Evolutionary conservation across 2,113 vertebrate species (phyloP), one percentile per base, ranked within the genome.

Genomic region (Macquaria ambigua): DNA sequence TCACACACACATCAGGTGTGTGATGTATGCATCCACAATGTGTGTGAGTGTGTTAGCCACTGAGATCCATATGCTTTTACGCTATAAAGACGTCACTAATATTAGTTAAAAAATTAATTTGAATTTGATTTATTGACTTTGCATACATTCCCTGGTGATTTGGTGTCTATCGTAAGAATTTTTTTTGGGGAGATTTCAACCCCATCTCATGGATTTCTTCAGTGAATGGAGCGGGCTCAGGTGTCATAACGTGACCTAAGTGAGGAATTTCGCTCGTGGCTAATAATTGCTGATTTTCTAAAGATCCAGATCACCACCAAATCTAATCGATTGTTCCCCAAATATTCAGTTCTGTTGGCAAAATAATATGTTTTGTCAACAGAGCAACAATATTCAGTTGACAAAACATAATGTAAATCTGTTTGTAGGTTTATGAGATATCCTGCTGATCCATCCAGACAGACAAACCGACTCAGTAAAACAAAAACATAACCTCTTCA

Each of bases 401-500:
- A 59, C 63, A 50, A 39, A 84, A 73, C 75, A 80, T 55, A 5
- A 50, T 62, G 37, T 64, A 62, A 50, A 56, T 78, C 55, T 48
- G 8, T 46, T 68, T 43, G 25, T 7, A 23, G 23, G 58, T 77
- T 82, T 72, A 64, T 55, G 53, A 81, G 76, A 83, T 83, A 28
- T 64, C 18, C 12, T 50, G 5, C 59, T 72, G 43, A 48, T 64
- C 66, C 59, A 64, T 39, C 23, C 2, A 21, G 12, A 46, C 41
- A 74, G 61, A 76, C 58, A 64, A 53, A 69, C 46, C 7, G 23
- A 48, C 21, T 48, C 39, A 74, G 34, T 67, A 41, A 79, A 85
- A 77, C 28, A 50, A 67, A 90, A 84, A 77, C 56, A 68, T 6
- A 68, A 68, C 67, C n/a, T 79, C 77, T 14, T 72, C 18, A 2